Percentiles rank a stretch among this genome's conserved stretches.
phyloP scores from a whole-genome alignment of 2,797 vertebrate genomes.

The Synanceia verrucosa region DNA sequence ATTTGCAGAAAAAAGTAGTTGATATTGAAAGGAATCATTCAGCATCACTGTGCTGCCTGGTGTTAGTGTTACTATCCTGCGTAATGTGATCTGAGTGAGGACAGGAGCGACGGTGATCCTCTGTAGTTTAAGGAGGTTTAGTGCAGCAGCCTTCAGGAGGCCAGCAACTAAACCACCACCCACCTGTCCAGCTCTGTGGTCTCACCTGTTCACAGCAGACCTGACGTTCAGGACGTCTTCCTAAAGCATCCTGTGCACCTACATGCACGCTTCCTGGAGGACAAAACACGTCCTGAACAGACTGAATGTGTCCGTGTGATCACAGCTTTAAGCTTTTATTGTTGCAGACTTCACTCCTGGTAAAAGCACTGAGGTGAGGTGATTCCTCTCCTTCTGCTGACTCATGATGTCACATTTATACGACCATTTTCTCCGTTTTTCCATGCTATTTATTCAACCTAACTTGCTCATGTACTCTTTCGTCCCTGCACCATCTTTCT shows the following conservation, averaged over 20 bases:
- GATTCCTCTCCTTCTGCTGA: not conserved
- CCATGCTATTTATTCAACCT: not conserved
- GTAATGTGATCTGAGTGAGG: not conserved
- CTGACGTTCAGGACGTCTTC: not conserved
- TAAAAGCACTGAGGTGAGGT: not conserved
- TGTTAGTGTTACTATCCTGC: not conserved
- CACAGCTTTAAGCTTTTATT: slow-evolving; percentile 4
- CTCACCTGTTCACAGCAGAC: not conserved
- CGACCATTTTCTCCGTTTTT: not conserved
- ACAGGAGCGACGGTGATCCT: not conserved
- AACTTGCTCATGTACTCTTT: not conserved
- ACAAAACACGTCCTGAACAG: not conserved
- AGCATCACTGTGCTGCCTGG: not conserved
- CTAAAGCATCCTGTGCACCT: not conserved
- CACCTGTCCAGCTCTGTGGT: not conserved
- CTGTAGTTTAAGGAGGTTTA: not conserved
- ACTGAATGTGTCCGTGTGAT: not conserved
- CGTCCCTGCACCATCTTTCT: slow-evolving; percentile 46
- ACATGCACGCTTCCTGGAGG: slow-evolving; percentile 30
- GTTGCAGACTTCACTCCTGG: not conserved
- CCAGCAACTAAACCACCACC: not conserved
- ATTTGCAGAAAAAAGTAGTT: not conserved
- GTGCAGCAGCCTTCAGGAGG: not conserved
- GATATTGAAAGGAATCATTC: not conserved
- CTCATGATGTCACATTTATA: not conserved